phyloP scores from a whole-genome alignment of 2,113 vertebrate genomes.

The Azemiops feae region DNA sequence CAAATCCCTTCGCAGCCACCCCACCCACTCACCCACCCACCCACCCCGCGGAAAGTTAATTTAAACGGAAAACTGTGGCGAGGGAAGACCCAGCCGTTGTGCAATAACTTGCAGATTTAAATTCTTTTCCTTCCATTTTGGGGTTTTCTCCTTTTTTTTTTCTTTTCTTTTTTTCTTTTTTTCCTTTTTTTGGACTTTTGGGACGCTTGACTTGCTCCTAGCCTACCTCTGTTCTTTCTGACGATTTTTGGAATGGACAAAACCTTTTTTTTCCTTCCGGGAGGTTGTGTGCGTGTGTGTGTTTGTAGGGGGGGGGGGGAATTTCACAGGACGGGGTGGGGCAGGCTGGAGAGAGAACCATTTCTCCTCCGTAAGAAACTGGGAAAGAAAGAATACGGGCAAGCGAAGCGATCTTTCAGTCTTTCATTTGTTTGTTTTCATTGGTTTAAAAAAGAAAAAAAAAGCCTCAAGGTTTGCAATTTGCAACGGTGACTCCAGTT shows the following conservation, averaged over 20 bases:
- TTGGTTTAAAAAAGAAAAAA: constrained; percentile 19
- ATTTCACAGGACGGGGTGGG: neutral
- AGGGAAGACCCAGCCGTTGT: constrained; percentile 44
- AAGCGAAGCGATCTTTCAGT: constrained; percentile 13
- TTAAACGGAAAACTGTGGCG: constrained; percentile 46
- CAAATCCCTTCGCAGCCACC: constrained; percentile 32
- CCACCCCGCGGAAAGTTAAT: constrained; percentile 23
- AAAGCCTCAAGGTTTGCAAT: constrained; percentile 48
- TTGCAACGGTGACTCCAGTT: constrained; percentile 43
- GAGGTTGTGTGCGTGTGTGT: neutral
- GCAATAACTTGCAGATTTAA: constrained; percentile 62
- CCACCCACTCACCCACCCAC: no score
- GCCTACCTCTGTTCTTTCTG: constrained; percentile 66
- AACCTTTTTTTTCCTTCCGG: neutral
- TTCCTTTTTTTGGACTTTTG: constrained; percentile 27
- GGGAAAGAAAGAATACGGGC: constrained; percentile 44
- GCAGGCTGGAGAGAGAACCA: neutral
- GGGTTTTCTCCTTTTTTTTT: neutral
- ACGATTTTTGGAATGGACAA: constrained; percentile 14
- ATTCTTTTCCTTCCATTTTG: constrained; percentile 49
- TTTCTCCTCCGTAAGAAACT: constrained; percentile 22
- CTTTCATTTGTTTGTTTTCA: constrained; percentile 10
- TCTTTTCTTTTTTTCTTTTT: neutral
- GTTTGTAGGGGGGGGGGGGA: neutral
- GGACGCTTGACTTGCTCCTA: constrained; percentile 40